A percentile compares a stretch with the other conserved stretches of the same genome.
Conservation (phyloP, 2,888 invertebrate genomes). For the Eupithecia centaureata region DNA sequence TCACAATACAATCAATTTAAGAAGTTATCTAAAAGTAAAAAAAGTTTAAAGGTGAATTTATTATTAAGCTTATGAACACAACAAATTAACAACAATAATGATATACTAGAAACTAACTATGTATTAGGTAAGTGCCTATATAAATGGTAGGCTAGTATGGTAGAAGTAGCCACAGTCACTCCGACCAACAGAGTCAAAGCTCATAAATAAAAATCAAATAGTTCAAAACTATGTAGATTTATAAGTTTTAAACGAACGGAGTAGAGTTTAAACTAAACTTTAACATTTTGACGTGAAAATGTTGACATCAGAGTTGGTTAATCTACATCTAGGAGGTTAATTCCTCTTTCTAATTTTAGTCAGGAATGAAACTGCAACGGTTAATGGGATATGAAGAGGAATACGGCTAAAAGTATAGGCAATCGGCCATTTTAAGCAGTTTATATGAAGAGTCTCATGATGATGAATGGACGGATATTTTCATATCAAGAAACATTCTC, state of each 20-base stretch:
- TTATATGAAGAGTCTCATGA: background rate
- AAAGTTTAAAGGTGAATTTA: too few relatives aligned
- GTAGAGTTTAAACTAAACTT: constrained; percentile 1
- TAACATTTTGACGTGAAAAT: constrained; percentile 24
- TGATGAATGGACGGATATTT: too few relatives aligned
- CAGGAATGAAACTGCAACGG: constrained; percentile 2
- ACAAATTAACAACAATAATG: too few relatives aligned
- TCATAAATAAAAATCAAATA: constrained; percentile 6
- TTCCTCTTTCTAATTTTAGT: constrained; percentile 3
- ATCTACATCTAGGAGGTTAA: constrained; percentile 13
- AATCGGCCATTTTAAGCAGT: background rate
- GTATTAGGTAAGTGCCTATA: background rate
- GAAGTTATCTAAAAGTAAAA: too few relatives aligned
- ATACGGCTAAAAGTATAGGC: background rate
- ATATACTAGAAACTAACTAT: background rate
- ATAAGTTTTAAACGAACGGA: background rate
- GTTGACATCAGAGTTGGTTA: constrained; percentile 35
- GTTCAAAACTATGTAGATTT: constrained; percentile 1
- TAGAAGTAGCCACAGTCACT: too few relatives aligned
- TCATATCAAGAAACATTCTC: too few relatives aligned
- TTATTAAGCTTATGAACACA: too few relatives aligned
- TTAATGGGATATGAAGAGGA: background rate
- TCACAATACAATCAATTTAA: too few relatives aligned
- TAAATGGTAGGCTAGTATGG: background rate
- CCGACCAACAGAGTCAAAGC: background rate